phyloP scores from a whole-genome alignment of 2,113 vertebrate genomes.

The Pelusios castaneus region DNA sequence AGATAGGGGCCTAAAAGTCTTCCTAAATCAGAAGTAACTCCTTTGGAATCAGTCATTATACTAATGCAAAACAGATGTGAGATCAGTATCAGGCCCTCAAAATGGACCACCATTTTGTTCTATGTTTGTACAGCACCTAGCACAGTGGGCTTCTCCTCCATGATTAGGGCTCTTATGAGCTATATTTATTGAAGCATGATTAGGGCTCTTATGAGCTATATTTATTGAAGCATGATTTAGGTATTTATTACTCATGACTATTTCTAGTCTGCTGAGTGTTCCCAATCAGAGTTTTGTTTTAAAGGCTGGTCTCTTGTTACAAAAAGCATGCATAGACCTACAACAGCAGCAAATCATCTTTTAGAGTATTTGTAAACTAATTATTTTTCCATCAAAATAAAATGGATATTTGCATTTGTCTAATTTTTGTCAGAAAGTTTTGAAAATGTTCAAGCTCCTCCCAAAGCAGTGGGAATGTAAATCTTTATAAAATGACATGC shows the following conservation, averaged over 20 bases:
- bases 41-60: neutral
- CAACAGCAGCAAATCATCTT: neutral
- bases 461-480: neutral
- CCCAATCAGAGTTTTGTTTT: neutral
- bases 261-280: neutral
- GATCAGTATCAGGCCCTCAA: neutral
- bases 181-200: neutral
- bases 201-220: neutral
- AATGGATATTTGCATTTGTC: neutral
- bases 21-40: neutral
- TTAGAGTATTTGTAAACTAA: neutral
- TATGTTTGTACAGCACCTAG: neutral
- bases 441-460: too few relatives aligned
- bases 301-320: neutral
- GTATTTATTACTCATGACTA: neutral
- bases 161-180: neutral
- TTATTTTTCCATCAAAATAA: neutral
- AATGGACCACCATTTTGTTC: neutral
- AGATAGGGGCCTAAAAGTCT: neutral
- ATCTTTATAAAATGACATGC: neutral
- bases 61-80: neutral
- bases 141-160: neutral
- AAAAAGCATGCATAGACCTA: neutral
- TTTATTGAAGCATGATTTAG: neutral
- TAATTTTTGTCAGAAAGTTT: neutral